Evolutionary conservation across 2,113 vertebrate species (phyloP).

Genomic region (Barnardius zonarius): DNA sequence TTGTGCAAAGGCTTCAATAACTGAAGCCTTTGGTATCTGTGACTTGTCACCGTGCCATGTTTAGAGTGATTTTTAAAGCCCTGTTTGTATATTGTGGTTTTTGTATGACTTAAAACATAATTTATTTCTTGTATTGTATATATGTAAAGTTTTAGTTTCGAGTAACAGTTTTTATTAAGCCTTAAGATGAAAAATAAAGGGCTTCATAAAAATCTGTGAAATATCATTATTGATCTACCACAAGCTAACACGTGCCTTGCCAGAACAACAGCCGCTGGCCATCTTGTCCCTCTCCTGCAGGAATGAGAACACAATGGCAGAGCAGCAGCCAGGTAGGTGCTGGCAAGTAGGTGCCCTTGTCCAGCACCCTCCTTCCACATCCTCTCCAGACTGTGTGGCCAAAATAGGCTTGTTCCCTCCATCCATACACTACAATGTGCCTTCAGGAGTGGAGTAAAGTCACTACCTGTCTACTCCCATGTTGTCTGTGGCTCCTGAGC

Average conservation of each 20-base stretch:
- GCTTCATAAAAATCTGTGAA: not conserved
- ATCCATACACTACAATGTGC: rapidly evolving
- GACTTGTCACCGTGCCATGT: slow-evolving; percentile 35
- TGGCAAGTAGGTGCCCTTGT: not conserved
- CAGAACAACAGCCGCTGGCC: rapidly evolving
- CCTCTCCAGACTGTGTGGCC: not conserved
- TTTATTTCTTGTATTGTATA: slow-evolving; percentile 78
- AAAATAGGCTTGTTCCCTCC: not conserved
- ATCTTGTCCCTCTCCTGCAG: not conserved
- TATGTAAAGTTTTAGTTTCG: slow-evolving; percentile 60
- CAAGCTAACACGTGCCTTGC: not conserved
- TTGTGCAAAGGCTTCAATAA: not conserved
- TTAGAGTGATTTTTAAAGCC: slow-evolving; percentile 45
- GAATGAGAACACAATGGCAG: not conserved
- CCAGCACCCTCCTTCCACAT: not conserved
- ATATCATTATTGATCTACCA: not conserved
- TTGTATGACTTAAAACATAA: slow-evolving; percentile 66
- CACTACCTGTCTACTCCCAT: rapidly evolving
- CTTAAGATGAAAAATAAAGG: slow-evolving; percentile 52
- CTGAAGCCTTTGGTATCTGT: slow-evolving; percentile 2
- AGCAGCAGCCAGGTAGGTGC: not conserved
- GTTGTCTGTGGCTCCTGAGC: not conserved
- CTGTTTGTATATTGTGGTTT: slow-evolving; percentile 75
- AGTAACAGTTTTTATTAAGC: slow-evolving; percentile 60
- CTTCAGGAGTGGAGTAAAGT: not conserved